phyloP scores from a whole-genome alignment of 35 echinoderm and acorn worm genomes.

The Lytechinus pictus region DNA sequence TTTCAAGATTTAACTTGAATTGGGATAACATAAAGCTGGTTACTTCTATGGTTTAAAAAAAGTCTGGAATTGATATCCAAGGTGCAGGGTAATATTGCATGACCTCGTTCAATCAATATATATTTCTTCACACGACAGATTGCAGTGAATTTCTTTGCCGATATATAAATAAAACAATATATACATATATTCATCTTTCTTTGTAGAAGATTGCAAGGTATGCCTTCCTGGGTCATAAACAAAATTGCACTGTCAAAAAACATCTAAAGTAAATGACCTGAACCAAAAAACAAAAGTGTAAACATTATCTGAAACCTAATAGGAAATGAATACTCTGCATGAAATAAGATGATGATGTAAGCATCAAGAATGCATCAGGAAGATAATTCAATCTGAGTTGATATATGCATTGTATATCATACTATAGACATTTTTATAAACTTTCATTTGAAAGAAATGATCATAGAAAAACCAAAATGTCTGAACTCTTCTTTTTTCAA shows the following conservation, averaged over 20 bases:
- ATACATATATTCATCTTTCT: background rate
- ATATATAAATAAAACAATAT: background rate
- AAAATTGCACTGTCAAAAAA: background rate
- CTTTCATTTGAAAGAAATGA: background rate
- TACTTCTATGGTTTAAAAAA: too few species aligned
- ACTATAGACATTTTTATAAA: background rate
- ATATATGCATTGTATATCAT: background rate
- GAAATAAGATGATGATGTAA: background rate
- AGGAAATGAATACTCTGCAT: background rate
- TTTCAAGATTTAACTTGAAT: too few species aligned
- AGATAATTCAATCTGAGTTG: background rate
- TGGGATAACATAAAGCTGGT: too few species aligned
- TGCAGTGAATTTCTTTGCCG: background rate
- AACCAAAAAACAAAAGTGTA: background rate
- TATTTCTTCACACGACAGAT: background rate
- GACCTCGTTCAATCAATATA: background rate
- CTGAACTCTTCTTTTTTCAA: too few species aligned
- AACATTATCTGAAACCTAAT: too few species aligned
- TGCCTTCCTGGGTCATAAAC: background rate
- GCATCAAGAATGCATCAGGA: too few species aligned
- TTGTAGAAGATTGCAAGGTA: background rate
- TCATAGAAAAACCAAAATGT: background rate
- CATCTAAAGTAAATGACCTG: background rate
- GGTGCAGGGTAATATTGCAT: background rate
- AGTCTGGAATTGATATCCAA: too few species aligned